A percentile compares a stretch with the other conserved stretches of the same genome.
These are phyloP conservation scores for Camptogramma bilineatum DNA, from an alignment of 2,888 invertebrate species.

Conservation along the genomic window DNA sequence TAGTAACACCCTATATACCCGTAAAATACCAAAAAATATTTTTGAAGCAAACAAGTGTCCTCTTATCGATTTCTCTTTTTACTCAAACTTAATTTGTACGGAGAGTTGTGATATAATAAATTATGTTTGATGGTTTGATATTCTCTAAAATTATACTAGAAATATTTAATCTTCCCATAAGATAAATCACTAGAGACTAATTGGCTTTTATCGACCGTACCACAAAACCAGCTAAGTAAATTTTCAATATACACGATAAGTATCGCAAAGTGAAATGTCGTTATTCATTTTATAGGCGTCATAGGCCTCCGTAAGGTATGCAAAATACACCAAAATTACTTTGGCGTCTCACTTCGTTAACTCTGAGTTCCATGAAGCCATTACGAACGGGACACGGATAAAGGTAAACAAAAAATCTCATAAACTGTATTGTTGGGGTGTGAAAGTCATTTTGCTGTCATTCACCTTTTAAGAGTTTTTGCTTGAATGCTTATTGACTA, in stretches of 20 bases:
- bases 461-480: conserved; percentile 36
- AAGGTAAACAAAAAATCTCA: conserved; percentile 44
- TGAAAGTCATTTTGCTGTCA: conserved; percentile 39
- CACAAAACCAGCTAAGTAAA: conserved; percentile 30
- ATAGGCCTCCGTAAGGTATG: conserved; percentile 41
- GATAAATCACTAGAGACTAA: conserved; percentile 35
- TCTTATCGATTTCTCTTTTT: neutral
- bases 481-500: too few relatives aligned
- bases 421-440: conserved; percentile 39
- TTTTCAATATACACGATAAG: conserved; percentile 42
- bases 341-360: conserved; percentile 43
- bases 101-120: neutral
- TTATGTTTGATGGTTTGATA: conserved; percentile 2
- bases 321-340: conserved; percentile 45
- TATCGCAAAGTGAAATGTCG: conserved; percentile 42
- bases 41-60: neutral
- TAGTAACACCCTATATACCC: neutral
- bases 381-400: conserved; percentile 39
- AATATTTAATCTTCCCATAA: conserved; percentile 14
- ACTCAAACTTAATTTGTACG: neutral
- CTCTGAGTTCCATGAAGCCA: conserved; percentile 43
- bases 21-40: conserved; percentile 3
- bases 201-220: conserved; percentile 26
- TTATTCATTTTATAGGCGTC: conserved; percentile 40
- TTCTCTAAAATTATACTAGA: conserved; percentile 8